Conservation (phyloP, 2,888 invertebrate species). For the Tachystola acroxantha region DNA sequence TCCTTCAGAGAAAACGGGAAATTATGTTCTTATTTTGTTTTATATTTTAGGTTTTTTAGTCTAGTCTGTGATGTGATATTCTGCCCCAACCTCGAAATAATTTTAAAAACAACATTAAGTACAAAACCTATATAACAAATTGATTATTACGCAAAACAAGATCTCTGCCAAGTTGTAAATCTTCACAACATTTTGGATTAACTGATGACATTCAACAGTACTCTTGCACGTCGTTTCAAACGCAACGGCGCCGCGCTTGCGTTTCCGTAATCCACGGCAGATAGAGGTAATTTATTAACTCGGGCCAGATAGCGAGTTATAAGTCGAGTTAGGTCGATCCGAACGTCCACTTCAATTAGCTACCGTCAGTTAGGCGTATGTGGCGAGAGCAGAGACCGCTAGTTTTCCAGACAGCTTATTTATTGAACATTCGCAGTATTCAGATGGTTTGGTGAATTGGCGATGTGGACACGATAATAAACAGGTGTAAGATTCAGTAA, state of each 20-base stretch:
- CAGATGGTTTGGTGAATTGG: slow-evolving; percentile 1
- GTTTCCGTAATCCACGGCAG: slow-evolving; percentile 22
- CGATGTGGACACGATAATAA: neutral
- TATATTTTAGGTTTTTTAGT: too few relatives aligned
- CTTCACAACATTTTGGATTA: neutral
- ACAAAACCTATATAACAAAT: too few relatives aligned
- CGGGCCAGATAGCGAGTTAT: slow-evolving; percentile 20
- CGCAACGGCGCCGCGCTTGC: slow-evolving; percentile 18
- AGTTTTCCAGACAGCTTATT: slow-evolving; percentile 7
- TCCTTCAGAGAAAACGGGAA: too few relatives aligned
- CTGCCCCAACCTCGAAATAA: too few relatives aligned
- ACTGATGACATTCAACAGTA: slow-evolving; percentile 9
- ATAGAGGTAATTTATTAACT: slow-evolving; percentile 31
- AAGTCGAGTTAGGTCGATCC: slow-evolving; percentile 15
- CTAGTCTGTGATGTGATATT: too few relatives aligned
- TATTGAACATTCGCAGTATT: slow-evolving; percentile 6
- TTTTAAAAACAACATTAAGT: too few relatives aligned
- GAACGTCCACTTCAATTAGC: slow-evolving; percentile 28
- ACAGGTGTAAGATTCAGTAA: too few relatives aligned
- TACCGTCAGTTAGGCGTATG: slow-evolving; percentile 19
- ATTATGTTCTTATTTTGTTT: too few relatives aligned
- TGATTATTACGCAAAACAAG: too few relatives aligned
- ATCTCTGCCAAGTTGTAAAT: slow-evolving; percentile 5
- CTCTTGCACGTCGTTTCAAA: slow-evolving; percentile 19
- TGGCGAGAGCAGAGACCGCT: slow-evolving; percentile 6